Percentiles rank a stretch among this genome's conserved stretches.
Evolutionary conservation across 2,888 invertebrate genomes (phyloP).

Genomic region (Petrophora chlorosata): DNA sequence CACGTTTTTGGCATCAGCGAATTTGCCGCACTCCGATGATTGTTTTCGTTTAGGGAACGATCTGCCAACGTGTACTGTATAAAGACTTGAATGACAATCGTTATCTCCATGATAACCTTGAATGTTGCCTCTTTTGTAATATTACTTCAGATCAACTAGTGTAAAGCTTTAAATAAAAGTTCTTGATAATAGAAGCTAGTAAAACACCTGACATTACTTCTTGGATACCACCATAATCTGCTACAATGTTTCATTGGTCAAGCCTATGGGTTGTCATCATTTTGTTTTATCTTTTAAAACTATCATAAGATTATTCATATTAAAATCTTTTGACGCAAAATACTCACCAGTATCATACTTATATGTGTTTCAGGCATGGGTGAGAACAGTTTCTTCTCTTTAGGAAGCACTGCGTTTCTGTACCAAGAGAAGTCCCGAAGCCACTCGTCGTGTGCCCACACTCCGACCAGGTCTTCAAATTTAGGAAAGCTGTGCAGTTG

Average conservation of each 20-base stretch:
- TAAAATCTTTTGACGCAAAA: too few species aligned
- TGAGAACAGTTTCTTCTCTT: conserved; percentile 55
- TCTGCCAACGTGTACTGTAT: conserved; percentile 40
- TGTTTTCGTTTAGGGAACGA: conserved; percentile 58
- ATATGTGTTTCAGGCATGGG: conserved; percentile 55
- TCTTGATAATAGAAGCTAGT: too few species aligned
- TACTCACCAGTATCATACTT: conserved; percentile 63
- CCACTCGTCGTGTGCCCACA: conserved; percentile 63
- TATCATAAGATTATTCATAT: background rate
- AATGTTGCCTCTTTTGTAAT: conserved; percentile 20
- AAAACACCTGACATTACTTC: too few species aligned
- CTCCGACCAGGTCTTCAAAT: conserved; percentile 53
- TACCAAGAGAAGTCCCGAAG: conserved; percentile 61
- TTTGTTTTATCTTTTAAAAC: background rate
- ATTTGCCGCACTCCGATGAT: conserved; percentile 63
- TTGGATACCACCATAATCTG: too few species aligned
- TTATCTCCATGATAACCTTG: too few species aligned
- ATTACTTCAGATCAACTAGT: conserved; percentile 13
- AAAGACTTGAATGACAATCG: conserved; percentile 22
- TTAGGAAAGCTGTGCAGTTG: conserved; percentile 55
- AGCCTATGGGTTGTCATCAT: background rate
- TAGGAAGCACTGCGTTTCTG: conserved; percentile 61
- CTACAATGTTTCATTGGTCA: too few species aligned
- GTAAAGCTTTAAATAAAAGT: too few species aligned
- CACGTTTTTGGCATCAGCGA: conserved; percentile 82